Evolutionary conservation across 2,113 vertebrate species (phyloP).

Genomic region (Apistogramma diplotaenia): DNA sequence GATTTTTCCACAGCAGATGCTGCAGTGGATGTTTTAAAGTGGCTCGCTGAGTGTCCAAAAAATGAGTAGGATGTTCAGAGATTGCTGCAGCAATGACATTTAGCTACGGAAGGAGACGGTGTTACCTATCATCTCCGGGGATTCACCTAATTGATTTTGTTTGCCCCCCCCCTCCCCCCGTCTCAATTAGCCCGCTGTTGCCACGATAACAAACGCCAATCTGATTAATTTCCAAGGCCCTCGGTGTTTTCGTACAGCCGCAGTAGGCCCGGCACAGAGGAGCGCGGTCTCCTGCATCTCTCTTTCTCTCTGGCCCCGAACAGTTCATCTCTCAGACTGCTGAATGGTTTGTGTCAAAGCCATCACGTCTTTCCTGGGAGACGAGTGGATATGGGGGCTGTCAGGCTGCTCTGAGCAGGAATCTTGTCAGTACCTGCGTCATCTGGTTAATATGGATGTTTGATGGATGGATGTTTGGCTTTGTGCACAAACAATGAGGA

Average conservation of each 20-base stretch:
- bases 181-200: conserved; percentile 36
- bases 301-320: not conserved
- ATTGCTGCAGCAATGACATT: conserved; percentile 59
- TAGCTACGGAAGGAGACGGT: conserved; percentile 6
- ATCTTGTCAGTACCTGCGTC: conserved; percentile 11
- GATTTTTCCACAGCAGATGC: not conserved
- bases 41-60: not conserved
- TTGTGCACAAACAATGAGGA: not conserved
- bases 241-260: conserved; percentile 28
- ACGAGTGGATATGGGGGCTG: not conserved
- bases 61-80: conserved; percentile 34
- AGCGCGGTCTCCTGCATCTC: conserved; percentile 18
- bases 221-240: conserved; percentile 7
- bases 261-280: conserved; percentile 50
- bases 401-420: not conserved
- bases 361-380: not conserved
- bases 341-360: conserved; percentile 1
- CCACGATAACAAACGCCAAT: conserved; percentile 26
- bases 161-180: not conserved
- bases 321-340: not conserved
- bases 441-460: conserved; percentile 29
- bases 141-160: conserved; percentile 31
- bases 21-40: conserved; percentile 41
- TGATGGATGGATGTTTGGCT: not conserved
- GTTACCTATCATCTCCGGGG: not conserved